Evolutionary conservation across 2,797 vertebrate species (phyloP).

Genomic region (Odontamblyopus rebecca): DNA sequence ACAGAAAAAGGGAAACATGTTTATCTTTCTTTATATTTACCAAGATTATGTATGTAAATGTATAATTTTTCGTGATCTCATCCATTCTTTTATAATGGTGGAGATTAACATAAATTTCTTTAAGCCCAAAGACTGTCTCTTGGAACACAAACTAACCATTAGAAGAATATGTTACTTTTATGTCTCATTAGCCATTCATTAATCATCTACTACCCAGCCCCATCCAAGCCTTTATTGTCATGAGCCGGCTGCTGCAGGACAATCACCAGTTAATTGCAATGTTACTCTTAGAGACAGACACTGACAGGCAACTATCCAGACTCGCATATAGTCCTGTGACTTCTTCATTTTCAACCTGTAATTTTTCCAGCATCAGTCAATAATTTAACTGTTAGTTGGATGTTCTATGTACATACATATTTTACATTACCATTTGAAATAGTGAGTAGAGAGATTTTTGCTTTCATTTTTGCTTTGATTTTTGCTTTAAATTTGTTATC

Average conservation of each 20-base stretch:
- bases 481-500: not conserved
- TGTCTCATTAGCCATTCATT: conserved; percentile 7
- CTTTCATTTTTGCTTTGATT: not conserved
- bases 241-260: not conserved
- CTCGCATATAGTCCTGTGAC: not conserved
- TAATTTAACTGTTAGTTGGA: not conserved
- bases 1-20: not conserved
- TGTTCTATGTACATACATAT: not conserved
- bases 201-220: not conserved
- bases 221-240: not conserved
- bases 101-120: not conserved
- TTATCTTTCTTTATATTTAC: not conserved
- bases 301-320: conserved; percentile 1
- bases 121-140: not conserved
- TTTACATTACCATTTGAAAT: not conserved
- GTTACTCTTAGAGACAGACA: conserved; percentile 4
- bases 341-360: not conserved
- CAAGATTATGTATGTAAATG: not conserved
- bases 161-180: not conserved
- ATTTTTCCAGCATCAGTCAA: not conserved
- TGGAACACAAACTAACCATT: not conserved
- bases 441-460: not conserved
- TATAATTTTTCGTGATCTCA: not conserved
- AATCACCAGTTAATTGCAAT: conserved; percentile 4
- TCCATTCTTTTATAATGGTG: not conserved